Base-by-base conservation (phyloP, 2,888 invertebrate genomes). In the Scaptomyza cyrtandrae region DNA sequence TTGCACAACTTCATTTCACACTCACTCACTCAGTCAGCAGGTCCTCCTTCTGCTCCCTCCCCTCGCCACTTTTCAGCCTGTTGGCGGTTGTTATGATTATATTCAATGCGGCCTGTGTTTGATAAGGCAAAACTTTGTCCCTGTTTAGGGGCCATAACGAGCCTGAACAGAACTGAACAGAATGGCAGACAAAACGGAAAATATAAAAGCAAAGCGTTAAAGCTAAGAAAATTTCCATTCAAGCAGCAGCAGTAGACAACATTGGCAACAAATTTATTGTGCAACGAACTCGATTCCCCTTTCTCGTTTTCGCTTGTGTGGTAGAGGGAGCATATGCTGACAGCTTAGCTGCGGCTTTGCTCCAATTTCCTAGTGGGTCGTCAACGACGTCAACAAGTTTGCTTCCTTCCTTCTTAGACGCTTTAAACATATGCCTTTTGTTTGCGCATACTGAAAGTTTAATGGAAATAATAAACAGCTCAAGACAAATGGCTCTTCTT, bases 391-490 rank as follows among this genome's bases (percentile, higher is more conserved):
- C 74, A 55, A 68, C 78, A 78, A 73, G 52, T 76, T 78, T 10
- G 6, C 6, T 35, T n/a, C 35, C n/a, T 9, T n/a, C 19, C 49
- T 19, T n/a, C 45, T 37, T 33, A 37, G 55, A 66, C 77, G 61
- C 69, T 67, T 75, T 61, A 71, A 65, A 52, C 78, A 83, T 83
- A 64, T 83, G 75, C 75, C 46, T 53, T 54, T 39, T 43, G 61
- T 50, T 54, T 57, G 54, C 64, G 64, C 70, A 70, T 71, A 78
- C 72, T 71, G 83, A 86, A 89, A 86, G 89, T 89, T 90, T 80
- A 89, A 89, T 90, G 88, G 85, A 90, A 89, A 90, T 89, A 88
- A 90, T 81, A 88, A 86, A 83, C 83, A 85, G 80, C 75, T n/a
- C 19, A 88, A 83, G 89, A 85, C 90, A 85, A 89, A 90, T 89